phyloP scores from a whole-genome alignment of 2,113 vertebrate genomes.

The Sarotherodon lohbergeri region DNA sequence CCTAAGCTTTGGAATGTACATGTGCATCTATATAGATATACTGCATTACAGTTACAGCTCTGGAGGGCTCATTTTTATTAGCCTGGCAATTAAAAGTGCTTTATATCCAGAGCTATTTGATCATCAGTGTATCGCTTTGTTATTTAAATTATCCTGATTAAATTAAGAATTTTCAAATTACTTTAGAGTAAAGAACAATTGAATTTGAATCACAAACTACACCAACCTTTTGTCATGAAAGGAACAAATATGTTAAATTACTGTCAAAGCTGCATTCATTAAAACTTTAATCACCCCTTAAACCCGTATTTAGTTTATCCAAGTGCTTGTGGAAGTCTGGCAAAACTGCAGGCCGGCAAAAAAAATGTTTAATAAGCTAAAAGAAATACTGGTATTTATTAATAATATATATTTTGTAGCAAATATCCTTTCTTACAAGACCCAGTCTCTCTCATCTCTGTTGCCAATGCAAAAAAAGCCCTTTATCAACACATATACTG shows the following conservation, averaged over 20 bases:
- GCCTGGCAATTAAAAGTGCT: not conserved
- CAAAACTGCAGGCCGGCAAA: not conserved
- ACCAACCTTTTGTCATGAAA: not conserved
- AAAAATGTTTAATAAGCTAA: not conserved
- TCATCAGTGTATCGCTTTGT: not conserved
- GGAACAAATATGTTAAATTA: not conserved
- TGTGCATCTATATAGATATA: not conserved
- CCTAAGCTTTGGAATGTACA: not conserved
- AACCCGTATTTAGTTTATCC: not conserved
- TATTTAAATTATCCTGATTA: not conserved
- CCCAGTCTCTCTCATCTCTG: not conserved
- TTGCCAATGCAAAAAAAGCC: accelerated
- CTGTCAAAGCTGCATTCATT: not conserved
- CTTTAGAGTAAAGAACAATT: not conserved
- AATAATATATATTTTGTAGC: not conserved
- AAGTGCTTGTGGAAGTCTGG: not conserved
- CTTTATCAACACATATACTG: not conserved
- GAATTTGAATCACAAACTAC: not conserved
- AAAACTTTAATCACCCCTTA: not conserved
- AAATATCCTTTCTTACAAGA: not conserved
- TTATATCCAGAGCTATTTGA: not conserved
- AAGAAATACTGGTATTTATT: not conserved
- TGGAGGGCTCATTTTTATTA: not conserved
- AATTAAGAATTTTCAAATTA: not conserved
- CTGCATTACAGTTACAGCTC: not conserved